Conservation (phyloP, 2,797 vertebrate species). For the Pachyuromys duprasi region DNA sequence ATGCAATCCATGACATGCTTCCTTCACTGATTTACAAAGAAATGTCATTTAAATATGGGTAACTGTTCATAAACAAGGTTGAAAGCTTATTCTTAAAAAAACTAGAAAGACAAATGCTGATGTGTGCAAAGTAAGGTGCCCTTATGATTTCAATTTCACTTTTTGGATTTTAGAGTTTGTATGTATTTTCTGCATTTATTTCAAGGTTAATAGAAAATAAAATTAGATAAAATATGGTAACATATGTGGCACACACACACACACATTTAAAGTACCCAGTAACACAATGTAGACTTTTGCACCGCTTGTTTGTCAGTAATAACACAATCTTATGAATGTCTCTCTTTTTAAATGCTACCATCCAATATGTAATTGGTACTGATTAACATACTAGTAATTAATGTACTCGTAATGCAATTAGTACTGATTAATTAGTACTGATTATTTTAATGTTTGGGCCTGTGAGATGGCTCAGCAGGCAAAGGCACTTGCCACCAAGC, state of each 20-base stretch:
- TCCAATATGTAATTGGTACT: not conserved
- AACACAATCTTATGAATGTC: not conserved
- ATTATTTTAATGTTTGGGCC: not conserved
- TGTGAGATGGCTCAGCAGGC: not conserved
- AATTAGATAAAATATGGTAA: constrained; percentile 33
- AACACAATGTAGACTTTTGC: not conserved
- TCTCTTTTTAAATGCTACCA: constrained; percentile 38
- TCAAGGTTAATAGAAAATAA: constrained; percentile 19
- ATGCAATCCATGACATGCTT: not conserved
- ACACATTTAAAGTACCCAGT: not conserved
- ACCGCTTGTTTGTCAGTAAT: not conserved
- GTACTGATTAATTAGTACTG: too few species aligned
- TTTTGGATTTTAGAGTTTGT: not conserved
- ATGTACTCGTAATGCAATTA: too few species aligned
- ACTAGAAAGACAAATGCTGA: constrained; percentile 5
- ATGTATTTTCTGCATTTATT: not conserved
- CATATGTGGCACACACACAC: not conserved
- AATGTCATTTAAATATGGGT: not conserved
- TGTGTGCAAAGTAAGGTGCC: not conserved
- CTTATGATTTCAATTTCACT: not conserved
- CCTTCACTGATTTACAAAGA: not conserved
- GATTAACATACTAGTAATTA: too few species aligned
- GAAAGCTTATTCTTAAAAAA: not conserved
- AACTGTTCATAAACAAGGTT: constrained; percentile 9
- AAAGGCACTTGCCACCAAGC: not conserved